Evolutionary conservation across 2,113 vertebrate species (phyloP).

Genomic region (Phylloscopus trochilus): DNA sequence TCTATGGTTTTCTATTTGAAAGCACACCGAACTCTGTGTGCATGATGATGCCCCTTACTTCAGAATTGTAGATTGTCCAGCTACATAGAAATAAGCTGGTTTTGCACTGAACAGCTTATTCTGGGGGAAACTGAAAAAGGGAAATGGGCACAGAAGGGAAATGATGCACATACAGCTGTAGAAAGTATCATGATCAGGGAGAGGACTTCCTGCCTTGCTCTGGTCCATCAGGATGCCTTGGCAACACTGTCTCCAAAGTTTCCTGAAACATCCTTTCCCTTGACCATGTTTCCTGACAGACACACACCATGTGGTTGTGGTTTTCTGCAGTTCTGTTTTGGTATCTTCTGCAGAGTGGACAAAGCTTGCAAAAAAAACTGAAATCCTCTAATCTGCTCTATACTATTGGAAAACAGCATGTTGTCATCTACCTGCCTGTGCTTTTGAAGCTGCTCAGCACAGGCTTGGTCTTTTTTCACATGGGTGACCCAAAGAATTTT

Average conservation of each 20-base stretch:
- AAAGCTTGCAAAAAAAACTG: neutral
- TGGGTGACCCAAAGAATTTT: neutral
- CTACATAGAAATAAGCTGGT: neutral
- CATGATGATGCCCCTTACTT: neutral
- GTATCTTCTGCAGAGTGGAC: neutral
- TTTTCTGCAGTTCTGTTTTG: neutral
- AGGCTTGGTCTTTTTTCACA: neutral
- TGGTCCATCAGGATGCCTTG: fast-evolving
- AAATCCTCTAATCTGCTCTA: neutral
- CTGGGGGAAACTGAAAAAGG: neutral
- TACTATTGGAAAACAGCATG: neutral
- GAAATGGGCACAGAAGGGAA: neutral
- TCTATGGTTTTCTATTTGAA: neutral
- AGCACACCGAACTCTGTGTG: neutral
- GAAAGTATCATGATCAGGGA: neutral
- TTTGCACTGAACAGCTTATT: neutral
- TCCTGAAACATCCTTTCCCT: neutral
- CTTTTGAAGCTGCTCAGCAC: neutral
- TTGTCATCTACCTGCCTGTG: neutral
- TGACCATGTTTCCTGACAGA: neutral
- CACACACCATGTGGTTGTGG: neutral
- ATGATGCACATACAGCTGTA: neutral
- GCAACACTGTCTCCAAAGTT: neutral
- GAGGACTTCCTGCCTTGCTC: neutral
- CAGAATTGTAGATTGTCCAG: neutral